Evolutionary conservation across 1,140 invertebrate genomes (phyloP).

Genomic region (Zelostemma sp.): DNA sequence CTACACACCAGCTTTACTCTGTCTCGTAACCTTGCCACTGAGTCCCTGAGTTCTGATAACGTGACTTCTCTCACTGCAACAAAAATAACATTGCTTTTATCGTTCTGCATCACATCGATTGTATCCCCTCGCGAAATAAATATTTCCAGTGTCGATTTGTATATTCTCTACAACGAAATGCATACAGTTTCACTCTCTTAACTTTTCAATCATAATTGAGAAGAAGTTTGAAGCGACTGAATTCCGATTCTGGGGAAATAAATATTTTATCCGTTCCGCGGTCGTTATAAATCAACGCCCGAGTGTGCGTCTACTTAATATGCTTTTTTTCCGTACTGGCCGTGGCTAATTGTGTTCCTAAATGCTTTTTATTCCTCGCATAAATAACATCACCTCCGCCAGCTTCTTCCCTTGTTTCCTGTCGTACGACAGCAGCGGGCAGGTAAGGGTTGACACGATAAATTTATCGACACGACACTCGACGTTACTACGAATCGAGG

Average conservation of each 20-base stretch:
- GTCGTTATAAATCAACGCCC: constrained; percentile 34
- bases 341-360: constrained; percentile 46
- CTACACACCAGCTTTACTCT: constrained; percentile 77
- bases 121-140: too few relatives aligned
- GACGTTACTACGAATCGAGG: constrained; percentile 27
- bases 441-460: constrained; percentile 37
- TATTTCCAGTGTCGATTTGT: too few relatives aligned
- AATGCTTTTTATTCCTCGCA: constrained; percentile 47
- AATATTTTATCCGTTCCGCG: constrained; percentile 29
- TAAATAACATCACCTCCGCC: constrained; percentile 48
- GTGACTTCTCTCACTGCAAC: constrained; percentile 68
- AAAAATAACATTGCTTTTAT: constrained; percentile 37
- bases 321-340: constrained; percentile 24
- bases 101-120: too few relatives aligned
- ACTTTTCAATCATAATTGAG: constrained; percentile 34
- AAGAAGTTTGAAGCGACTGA: constrained; percentile 30
- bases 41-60: constrained; percentile 69
- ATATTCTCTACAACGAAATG: too few relatives aligned
- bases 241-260: constrained; percentile 37
- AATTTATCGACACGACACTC: constrained; percentile 42
- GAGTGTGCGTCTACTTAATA: constrained; percentile 33
- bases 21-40: constrained; percentile 69
- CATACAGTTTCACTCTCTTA: constrained; percentile 13
- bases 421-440: constrained; percentile 34
- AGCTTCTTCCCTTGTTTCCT: constrained; percentile 43